phyloP scores from a whole-genome alignment of 1,140 invertebrate species.

The Heliconius hewitsoni region DNA sequence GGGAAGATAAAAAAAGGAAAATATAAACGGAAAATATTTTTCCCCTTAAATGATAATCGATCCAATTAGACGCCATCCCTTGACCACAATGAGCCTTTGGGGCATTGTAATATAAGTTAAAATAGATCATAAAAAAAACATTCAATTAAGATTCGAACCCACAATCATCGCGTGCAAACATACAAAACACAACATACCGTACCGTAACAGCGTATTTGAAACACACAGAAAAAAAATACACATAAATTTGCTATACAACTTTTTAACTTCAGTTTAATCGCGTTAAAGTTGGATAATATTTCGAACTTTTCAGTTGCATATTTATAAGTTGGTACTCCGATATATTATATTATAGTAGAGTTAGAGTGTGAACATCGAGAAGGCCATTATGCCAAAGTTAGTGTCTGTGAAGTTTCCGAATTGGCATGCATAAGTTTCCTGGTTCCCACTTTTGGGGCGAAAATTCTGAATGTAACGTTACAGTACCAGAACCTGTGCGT shows the following conservation, averaged over 20 bases:
- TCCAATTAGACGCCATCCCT: too few relatives aligned
- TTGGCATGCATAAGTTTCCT: slow-evolving; percentile 47
- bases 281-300: slow-evolving; percentile 19
- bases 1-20: too few relatives aligned
- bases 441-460: background rate
- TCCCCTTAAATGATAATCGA: too few relatives aligned
- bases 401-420: slow-evolving; percentile 50
- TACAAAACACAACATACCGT: too few relatives aligned
- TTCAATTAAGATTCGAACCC: too few relatives aligned
- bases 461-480: background rate
- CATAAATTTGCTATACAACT: background rate
- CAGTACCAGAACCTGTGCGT: too few relatives aligned
- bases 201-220: background rate
- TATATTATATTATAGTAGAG: background rate
- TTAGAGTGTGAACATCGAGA: slow-evolving; percentile 28
- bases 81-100: too few relatives aligned
- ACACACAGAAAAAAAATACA: background rate
- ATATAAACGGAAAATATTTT: too few relatives aligned
- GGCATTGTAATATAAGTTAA: too few relatives aligned
- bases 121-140: too few relatives aligned
- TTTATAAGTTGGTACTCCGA: slow-evolving; percentile 30
- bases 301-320: slow-evolving; percentile 27
- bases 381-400: slow-evolving; percentile 40
- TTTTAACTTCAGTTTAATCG: slow-evolving; percentile 24
- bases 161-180: too few relatives aligned